A percentile compares a stretch with the other conserved stretches of the same genome.
Evolutionary conservation across 2,888 invertebrate species (phyloP).

Genomic region (Orthosia cruda): DNA sequence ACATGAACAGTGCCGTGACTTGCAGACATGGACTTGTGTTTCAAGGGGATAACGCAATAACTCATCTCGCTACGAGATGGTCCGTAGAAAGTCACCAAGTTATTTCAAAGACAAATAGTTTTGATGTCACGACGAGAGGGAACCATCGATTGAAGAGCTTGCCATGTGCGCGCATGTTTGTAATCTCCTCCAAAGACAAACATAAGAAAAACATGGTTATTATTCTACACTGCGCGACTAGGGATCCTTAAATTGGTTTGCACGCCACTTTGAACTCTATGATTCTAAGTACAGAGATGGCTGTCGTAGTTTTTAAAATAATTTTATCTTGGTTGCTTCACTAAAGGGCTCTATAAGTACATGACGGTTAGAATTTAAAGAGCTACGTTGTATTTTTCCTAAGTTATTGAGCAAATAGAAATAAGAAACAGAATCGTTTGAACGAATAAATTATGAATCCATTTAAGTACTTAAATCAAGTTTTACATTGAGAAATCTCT

Average conservation of each 20-base stretch:
- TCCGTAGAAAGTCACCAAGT: constrained; percentile 85
- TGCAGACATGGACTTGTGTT: constrained; percentile 77
- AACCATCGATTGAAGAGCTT: constrained; percentile 84
- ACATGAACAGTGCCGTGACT: constrained; percentile 77
- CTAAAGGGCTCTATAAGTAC: constrained; percentile 72
- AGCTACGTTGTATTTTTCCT: constrained; percentile 72
- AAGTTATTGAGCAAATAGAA: constrained; percentile 65
- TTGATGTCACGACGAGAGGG: constrained; percentile 83
- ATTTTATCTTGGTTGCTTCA: constrained; percentile 36
- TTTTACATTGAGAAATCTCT: constrained; percentile 48
- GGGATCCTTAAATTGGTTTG: constrained; percentile 35
- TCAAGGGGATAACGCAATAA: constrained; percentile 82
- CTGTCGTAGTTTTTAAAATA: constrained; percentile 26
- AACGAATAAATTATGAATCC: constrained; percentile 43
- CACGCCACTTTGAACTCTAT: constrained; percentile 66
- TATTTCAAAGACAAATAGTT: constrained; percentile 90
- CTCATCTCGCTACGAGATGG: constrained; percentile 76
- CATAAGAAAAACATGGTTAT: constrained; percentile 88
- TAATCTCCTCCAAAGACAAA: constrained; percentile 89
- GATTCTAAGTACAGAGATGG: not conserved
- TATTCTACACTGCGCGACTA: constrained; percentile 73
- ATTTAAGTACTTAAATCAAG: constrained; percentile 48
- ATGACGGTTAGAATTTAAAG: constrained; percentile 79
- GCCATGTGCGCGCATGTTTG: constrained; percentile 86
- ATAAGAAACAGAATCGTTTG: constrained; percentile 62